Base-by-base conservation (phyloP, 2,113 vertebrate genomes). In the Anguilla japonica region DNA sequence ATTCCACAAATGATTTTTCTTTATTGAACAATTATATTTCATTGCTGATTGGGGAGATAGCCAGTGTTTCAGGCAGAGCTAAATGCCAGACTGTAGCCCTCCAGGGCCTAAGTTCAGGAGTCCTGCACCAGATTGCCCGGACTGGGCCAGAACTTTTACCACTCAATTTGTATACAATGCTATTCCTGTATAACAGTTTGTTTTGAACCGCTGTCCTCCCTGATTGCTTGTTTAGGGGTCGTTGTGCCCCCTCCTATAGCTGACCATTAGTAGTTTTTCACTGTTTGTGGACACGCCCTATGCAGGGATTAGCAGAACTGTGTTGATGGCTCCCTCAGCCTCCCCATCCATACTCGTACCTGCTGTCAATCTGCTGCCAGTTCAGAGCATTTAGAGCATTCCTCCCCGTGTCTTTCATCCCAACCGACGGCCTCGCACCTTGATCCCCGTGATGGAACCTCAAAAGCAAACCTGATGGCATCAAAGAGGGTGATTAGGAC, bases 301-400 rank as follows among this genome's bases (percentile, higher is more conserved):
- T 91, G 89, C 88, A 92, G 85, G 87, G 92, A 92, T 92, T 92
- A 93, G 79, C 63, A 53, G 82, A 84, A 81, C 89, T 88, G 81
- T 82, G 88, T 84, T 89, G 88, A 89, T 88, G 90, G 83, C 86
- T 79, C 18, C 79, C 41, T n/a, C 56, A 81, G 6, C 29, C 75
- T 85, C 3, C 43, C 46, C 29, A 79, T n/a, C 71, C 26, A 40
- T 84, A 16, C 39, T 60, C 86, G 82, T 83, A 39, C 84, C 79
- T 56, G n/a, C 81, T 8, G 50, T 60, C 85, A 81, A 81, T 83
- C 85, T 87, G 85, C 85, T 84, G 63, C 81, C 85, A 78, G 34
- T 53, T 53, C 13, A 53, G 7, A 14, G 50, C 50, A 6, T 67
- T 82, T 40, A 75, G 41, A 26, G n/a, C 41, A 67, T 34, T 82